Evolutionary conservation across 1,140 invertebrate species (phyloP).

Genomic region (Probaryconus sp.): DNA sequence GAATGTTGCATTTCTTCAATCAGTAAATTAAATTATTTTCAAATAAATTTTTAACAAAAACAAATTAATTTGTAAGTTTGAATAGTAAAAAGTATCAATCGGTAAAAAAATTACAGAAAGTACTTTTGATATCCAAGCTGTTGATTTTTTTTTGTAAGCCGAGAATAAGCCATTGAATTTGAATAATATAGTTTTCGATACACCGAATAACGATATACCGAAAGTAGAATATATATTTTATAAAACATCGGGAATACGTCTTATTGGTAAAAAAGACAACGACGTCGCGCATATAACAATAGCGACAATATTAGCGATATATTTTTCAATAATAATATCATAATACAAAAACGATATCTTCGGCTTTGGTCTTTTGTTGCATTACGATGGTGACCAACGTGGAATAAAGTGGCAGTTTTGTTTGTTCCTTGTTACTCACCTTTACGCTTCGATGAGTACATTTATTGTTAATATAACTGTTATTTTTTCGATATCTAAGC

Average conservation of each 20-base stretch:
- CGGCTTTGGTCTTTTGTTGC: conserved; percentile 56
- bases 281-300: conserved; percentile 51
- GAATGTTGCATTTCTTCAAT: no score
- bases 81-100: no score
- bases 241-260: conserved; percentile 45
- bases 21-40: no score
- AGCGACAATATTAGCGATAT: conserved; percentile 29
- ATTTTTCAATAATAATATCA: conserved; percentile 36
- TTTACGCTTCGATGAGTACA: conserved; percentile 1
- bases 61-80: no score
- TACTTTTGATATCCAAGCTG: no score
- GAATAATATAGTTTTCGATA: no score
- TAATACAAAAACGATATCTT: conserved; percentile 46
- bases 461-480: conserved; percentile 42
- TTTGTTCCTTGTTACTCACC: conserved; percentile 11
- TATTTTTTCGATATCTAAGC: conserved; percentile 59
- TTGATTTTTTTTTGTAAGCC: no score
- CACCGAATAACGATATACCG: no score
- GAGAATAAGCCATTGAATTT: no score
- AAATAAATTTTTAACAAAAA: no score
- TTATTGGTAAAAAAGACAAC: conserved; percentile 67
- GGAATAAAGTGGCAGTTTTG: conserved; percentile 67
- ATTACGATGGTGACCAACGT: conserved; percentile 44
- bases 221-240: conserved; percentile 40
- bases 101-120: no score